These are phyloP conservation scores for Anarsia innoxiella DNA, from an alignment of 2,888 invertebrate genomes.

Conservation along the genomic window DNA sequence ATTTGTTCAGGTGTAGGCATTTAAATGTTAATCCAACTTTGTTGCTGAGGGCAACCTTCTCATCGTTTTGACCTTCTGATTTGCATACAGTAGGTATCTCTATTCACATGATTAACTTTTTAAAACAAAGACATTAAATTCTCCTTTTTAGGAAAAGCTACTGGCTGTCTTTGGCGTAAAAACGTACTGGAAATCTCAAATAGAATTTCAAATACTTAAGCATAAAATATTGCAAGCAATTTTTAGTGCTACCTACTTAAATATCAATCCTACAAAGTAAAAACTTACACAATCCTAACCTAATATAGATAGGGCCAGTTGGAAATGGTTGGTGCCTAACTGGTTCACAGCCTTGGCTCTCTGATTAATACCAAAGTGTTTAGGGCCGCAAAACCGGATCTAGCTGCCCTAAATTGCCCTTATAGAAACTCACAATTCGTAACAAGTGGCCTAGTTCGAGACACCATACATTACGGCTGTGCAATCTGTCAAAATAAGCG, in stretches of 20 bases:
- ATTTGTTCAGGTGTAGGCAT: conserved; percentile 3
- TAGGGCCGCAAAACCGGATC: conserved; percentile 59
- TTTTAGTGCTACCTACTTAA: too few relatives aligned
- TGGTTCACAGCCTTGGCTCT: conserved; percentile 43
- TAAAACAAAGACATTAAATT: too few relatives aligned
- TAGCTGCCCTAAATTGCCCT: conserved; percentile 53
- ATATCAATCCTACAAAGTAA: too few relatives aligned
- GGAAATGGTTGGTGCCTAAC: conserved; percentile 23
- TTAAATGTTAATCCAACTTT: background rate
- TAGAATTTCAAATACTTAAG: too few relatives aligned
- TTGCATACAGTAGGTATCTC: too few relatives aligned
- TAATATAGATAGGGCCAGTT: conserved; percentile 12
- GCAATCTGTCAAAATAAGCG: conserved; percentile 44
- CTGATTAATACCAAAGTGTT: conserved; percentile 51
- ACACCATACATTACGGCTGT: conserved; percentile 36
- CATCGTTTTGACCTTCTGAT: too few relatives aligned
- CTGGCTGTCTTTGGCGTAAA: too few relatives aligned
- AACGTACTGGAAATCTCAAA: too few relatives aligned
- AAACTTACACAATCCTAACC: conserved; percentile 9
- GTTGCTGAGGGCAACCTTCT: too few relatives aligned
- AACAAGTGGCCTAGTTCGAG: conserved; percentile 39
- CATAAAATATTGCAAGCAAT: too few relatives aligned
- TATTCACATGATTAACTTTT: too few relatives aligned
- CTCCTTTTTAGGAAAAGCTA: too few relatives aligned
- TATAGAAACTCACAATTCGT: conserved; percentile 49